phyloP scores from a whole-genome alignment of 2,113 vertebrate genomes.

The Carassius auratus region DNA sequence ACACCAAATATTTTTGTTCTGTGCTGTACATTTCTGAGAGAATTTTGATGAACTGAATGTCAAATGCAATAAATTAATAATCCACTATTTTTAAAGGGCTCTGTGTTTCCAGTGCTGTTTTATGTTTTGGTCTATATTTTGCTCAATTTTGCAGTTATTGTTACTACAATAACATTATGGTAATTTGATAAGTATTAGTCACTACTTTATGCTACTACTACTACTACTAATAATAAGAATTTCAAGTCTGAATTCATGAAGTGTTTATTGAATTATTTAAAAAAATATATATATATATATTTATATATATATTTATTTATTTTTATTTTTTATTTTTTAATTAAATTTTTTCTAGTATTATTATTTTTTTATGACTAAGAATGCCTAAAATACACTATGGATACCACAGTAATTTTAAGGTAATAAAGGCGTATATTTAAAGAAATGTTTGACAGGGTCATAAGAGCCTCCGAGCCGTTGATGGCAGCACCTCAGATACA shows the following conservation, averaged over 20 bases:
- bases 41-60: neutral
- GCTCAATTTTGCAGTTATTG: too few relatives aligned
- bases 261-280: too few relatives aligned
- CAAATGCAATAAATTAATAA: constrained; percentile 31
- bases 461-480: neutral
- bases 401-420: neutral
- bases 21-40: constrained; percentile 31
- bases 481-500: neutral
- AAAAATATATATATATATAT: too few relatives aligned
- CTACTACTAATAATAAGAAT: neutral
- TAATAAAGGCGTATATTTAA: constrained; percentile 13
- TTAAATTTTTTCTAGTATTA: neutral
- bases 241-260: neutral
- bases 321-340: too few relatives aligned
- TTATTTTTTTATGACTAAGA: neutral
- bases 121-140: neutral
- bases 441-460: constrained; percentile 38
- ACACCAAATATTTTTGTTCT: constrained; percentile 39
- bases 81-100: neutral
- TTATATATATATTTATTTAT: too few relatives aligned
- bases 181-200: neutral
- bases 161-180: neutral
- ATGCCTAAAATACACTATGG: neutral
- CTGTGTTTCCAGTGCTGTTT: neutral
- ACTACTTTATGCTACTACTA: too few relatives aligned